Base-by-base conservation (phyloP, 1,140 invertebrate genomes). In the Aphelinus certus region DNA sequence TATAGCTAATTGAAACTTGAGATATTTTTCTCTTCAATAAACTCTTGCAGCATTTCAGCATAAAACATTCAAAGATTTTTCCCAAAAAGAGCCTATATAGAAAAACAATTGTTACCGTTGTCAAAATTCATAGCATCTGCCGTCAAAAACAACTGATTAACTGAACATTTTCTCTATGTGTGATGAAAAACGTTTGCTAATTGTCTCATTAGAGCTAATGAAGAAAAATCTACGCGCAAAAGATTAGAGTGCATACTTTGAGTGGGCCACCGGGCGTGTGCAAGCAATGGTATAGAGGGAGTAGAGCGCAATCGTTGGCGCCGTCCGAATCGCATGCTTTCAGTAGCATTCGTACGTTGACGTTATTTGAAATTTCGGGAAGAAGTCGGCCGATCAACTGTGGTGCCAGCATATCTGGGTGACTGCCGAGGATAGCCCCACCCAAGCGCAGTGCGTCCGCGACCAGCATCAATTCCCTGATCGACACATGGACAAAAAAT, bases 181-280 rank as follows among this genome's bases (percentile, higher is more conserved):
- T 26, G 26, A 26, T 26, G 26, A 26, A 26, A 26, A 26, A 26
- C 26, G 26, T 26, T 26, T 26, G 26, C 26, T 26, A 26, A 26
- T 26, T 26, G 26, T 26, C 26, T 26, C 26, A 26, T 26, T 26
- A 26, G 26, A 26, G 26, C 26, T 55, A 61, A 67, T 55, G 3
- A 61, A 78, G 60, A 77, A 72, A 65, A 65, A 53, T 65, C 26
- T 45, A 6, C 1, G 26, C 26, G 26, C 5, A 43, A 57, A 77
- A n/a, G 76, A 73, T 68, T 55, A 68, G 10, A 26, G 26, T 3
- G 9, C 42, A 76, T 85, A 95, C 94, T 89, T 99, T 98, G 0
- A 99, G 88, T 1, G 98, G 98, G 51, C 98, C 98, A 65, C 98
- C 98, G 26, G 98, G 98, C 1, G 97, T 98, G 82, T 99, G 97